Percentiles rank a stretch among this genome's conserved stretches.
phyloP scores from a whole-genome alignment of 1,140 invertebrate genomes.

The Plutomurus gul region DNA sequence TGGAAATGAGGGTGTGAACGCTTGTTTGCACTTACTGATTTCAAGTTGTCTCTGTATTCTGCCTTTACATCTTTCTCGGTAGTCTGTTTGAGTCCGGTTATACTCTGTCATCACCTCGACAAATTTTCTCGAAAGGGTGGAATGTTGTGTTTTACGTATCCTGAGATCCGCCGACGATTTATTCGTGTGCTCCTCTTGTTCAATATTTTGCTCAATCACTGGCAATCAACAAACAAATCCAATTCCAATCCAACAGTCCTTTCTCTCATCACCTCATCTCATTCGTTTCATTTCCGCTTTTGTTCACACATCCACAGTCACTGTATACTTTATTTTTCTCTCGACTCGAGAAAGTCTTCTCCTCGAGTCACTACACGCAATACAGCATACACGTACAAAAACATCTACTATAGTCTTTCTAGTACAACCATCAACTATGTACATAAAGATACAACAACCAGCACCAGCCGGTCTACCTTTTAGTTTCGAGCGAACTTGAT shows the following conservation, averaged over 20 bases:
- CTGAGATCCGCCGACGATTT: slow-evolving; percentile 97
- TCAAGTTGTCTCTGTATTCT: slow-evolving; percentile 98
- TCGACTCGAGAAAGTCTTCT: neutral
- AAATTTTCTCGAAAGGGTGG: slow-evolving; percentile 95
- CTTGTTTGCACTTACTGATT: slow-evolving; percentile 77
- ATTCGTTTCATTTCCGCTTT: neutral
- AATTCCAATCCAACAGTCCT: neutral
- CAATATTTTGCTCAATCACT: slow-evolving; percentile 99
- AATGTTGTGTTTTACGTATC: slow-evolving; percentile 99
- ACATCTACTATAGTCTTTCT: neutral
- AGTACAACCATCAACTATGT: neutral
- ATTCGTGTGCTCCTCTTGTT: slow-evolving; percentile 97
- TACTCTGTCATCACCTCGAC: slow-evolving; percentile 99
- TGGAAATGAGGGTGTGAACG: neutral
- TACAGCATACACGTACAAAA: neutral
- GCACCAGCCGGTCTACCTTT: slow-evolving; percentile 73
- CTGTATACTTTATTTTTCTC: neutral
- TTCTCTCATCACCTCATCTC: slow-evolving; percentile 1
- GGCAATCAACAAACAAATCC: slow-evolving; percentile 43
- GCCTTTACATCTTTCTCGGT: slow-evolving; percentile 97
- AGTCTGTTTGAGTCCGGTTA: slow-evolving; percentile 98
- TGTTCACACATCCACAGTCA: neutral
- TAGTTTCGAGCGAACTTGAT: slow-evolving; percentile 98
- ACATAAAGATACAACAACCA: neutral
- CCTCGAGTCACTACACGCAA: neutral